Conservation (phyloP, 2,888 invertebrate species). For the Nemotelus nigrinus region DNA sequence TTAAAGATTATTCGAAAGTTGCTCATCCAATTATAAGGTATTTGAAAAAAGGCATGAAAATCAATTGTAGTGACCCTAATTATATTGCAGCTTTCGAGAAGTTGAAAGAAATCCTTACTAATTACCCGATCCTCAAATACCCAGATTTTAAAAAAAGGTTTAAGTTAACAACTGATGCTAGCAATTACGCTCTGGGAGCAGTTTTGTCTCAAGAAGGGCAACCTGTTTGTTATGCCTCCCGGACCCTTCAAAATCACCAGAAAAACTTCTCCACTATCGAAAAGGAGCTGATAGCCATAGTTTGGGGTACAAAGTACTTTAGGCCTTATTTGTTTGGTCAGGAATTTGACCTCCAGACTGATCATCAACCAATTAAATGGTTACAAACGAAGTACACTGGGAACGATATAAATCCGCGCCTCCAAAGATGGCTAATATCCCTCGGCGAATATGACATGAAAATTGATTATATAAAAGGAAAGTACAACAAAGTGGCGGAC, state of each 20-base stretch:
- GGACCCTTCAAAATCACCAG: constrained; percentile 47
- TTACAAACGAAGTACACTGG: neutral
- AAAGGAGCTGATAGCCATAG: constrained; percentile 58
- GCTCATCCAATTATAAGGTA: constrained; percentile 51
- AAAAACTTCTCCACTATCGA: constrained; percentile 55
- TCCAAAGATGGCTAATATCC: constrained; percentile 1
- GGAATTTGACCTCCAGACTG: neutral
- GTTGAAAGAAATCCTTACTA: neutral
- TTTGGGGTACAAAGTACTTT: constrained; percentile 58
- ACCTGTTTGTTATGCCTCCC: constrained; percentile 52
- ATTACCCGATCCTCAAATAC: constrained; percentile 36
- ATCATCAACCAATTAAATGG: constrained; percentile 12
- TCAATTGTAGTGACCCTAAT: neutral
- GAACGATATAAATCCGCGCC: neutral
- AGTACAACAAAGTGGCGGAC: constrained; percentile 47
- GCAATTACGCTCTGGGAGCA: constrained; percentile 53
- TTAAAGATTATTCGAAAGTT: neutral
- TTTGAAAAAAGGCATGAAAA: constrained; percentile 44
- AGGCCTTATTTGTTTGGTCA: constrained; percentile 56
- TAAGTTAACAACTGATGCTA: constrained; percentile 55
- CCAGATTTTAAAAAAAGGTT: constrained; percentile 57
- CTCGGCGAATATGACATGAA: neutral
- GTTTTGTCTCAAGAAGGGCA: constrained; percentile 55
- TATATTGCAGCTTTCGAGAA: neutral
- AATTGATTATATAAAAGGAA: constrained; percentile 44